Base-by-base conservation (phyloP, 1,140 invertebrate genomes). In the Anastrepha obliqua region DNA sequence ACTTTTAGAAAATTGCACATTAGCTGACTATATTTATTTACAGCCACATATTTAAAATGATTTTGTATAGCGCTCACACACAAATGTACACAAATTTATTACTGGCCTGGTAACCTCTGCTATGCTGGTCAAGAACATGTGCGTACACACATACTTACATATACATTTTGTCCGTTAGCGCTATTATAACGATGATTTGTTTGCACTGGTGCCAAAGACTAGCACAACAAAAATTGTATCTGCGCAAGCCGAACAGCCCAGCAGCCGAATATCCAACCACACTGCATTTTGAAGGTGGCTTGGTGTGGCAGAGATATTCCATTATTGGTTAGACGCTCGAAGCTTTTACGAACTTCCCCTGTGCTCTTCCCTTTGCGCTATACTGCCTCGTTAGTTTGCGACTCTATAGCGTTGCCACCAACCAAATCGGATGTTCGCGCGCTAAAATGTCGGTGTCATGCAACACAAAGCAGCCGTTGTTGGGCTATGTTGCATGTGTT, bases 381-480 rank as follows among this genome's bases (percentile, higher is more conserved):
- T 8, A 11, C 67, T 47, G 13, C 15, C 4, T 39, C 39, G 42
- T 74, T 74, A 62, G 67, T 42, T 39, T 13, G 3, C 3, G 67
- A 11, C 51, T 55, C 11, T 55, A 55, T 8, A 55, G 51, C 0
- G 2, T 55, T 55, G 51, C 51, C 51, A 55, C 51, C 51, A 55
- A 11, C 6, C 51, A 55, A 44, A 47, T 47, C 67, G 67, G 67
- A 17, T 70, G 67, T 29, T 11, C 42, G 67, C 67, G 39, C 67
- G 67, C 67, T 15, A 42, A 44, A 70, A 70, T 44, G 42, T 44
- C 67, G 67, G 67, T 70, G 67, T 70, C 67, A 47, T 70, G 67
- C 67, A 70, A 70, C 67, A 74, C 39, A 74, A 74, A 74, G 67
- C 67, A 17, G 67, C 67, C 44, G 67, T 42, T 74, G 42, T 15